Conservation (phyloP, 2,888 invertebrate genomes). For the Stomorhina lunata region DNA sequence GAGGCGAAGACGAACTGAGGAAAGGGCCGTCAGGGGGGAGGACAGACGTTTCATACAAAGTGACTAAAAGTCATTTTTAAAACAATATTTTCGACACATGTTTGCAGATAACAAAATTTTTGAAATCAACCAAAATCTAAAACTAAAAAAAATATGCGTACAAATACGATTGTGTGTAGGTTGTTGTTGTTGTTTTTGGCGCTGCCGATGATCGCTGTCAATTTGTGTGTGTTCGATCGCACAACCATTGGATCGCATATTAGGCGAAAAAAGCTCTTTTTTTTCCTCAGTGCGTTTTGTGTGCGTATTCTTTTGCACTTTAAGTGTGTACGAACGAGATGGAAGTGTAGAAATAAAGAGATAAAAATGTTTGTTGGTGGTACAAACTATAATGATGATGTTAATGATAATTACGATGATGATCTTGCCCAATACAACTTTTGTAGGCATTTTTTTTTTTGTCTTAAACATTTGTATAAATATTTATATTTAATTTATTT, state of each 20-base stretch:
- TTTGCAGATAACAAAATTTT: slow-evolving; percentile 45
- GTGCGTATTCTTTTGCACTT: slow-evolving; percentile 63
- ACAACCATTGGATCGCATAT: neutral
- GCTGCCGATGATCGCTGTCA: no score
- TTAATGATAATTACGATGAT: slow-evolving; percentile 11
- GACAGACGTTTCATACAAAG: neutral
- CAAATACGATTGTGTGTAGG: slow-evolving; percentile 11
- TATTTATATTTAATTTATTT: no score
- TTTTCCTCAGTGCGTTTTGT: slow-evolving; percentile 34
- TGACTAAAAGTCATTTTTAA: slow-evolving; percentile 11
- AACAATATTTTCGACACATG: slow-evolving; percentile 43
- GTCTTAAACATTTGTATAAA: no score
- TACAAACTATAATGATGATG: neutral
- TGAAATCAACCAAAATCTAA: neutral
- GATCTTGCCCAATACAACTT: slow-evolving; percentile 21
- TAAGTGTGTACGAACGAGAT: neutral
- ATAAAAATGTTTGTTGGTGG: neutral
- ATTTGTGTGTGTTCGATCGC: neutral
- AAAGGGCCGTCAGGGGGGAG: neutral
- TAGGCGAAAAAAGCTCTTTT: slow-evolving; percentile 15
- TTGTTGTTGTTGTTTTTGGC: neutral
- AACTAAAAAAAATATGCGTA: slow-evolving; percentile 16
- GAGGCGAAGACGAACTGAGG: neutral
- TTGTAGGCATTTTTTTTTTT: neutral
- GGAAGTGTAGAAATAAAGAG: neutral